A percentile compares a stretch with the other conserved stretches of the same genome.
These are phyloP conservation scores for Hypsopygia costalis DNA, from an alignment of 2,888 invertebrate species.

Conservation along the genomic window DNA sequence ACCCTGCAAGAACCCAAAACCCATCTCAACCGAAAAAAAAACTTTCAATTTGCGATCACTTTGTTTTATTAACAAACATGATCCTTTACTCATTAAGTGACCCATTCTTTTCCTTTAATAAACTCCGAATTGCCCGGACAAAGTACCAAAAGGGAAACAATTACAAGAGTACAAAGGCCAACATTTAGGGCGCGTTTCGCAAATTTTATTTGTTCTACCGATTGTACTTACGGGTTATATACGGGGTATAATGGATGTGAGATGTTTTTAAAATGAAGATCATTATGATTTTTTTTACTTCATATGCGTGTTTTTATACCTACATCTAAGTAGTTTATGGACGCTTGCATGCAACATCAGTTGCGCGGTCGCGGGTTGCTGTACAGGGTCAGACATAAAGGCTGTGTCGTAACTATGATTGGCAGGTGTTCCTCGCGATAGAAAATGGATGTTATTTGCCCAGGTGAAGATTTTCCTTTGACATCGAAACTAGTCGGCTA, in stretches of 20 bases:
- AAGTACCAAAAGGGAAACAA: constrained; percentile 42
- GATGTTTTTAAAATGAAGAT: too few species aligned
- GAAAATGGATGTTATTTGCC: too few species aligned
- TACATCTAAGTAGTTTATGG: too few species aligned
- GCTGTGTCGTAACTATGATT: too few species aligned
- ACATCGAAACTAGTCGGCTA: too few species aligned
- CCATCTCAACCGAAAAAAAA: constrained; percentile 1
- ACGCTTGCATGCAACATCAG: too few species aligned
- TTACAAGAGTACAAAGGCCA: constrained; percentile 23
- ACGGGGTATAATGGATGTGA: constrained; percentile 22
- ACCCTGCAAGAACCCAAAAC: neutral
- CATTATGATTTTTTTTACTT: too few species aligned
- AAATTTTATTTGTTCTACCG: constrained; percentile 10
- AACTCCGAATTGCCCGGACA: constrained; percentile 38
- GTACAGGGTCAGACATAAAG: too few species aligned
- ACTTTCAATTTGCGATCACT: constrained; percentile 6
- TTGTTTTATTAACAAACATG: constrained; percentile 17
- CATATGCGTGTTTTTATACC: too few species aligned
- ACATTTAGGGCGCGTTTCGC: constrained; percentile 1
- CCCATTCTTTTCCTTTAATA: constrained; percentile 34
- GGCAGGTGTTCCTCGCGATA: too few species aligned
- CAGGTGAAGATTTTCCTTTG: too few species aligned
- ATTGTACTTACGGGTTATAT: neutral
- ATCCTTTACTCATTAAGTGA: constrained; percentile 19
- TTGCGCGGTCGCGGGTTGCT: too few species aligned